Conservation (phyloP, 2,888 invertebrate species). For the Aphrophora alni region DNA sequence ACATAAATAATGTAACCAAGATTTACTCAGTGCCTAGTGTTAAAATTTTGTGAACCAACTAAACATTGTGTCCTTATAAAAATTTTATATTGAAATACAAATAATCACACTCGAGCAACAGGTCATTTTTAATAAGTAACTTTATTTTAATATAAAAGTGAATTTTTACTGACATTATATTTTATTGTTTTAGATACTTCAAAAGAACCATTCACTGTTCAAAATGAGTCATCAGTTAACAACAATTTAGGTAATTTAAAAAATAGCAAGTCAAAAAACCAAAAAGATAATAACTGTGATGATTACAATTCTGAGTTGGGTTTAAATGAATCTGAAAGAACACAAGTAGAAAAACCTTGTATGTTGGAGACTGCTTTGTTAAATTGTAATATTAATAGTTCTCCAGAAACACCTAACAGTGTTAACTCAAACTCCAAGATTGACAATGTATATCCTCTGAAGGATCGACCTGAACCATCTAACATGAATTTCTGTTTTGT, state of each 20-base stretch:
- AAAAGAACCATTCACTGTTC: too few species aligned
- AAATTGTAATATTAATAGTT: background rate
- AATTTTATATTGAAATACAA: too few species aligned
- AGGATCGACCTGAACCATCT: background rate
- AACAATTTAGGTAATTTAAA: background rate
- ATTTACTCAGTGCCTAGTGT: too few species aligned
- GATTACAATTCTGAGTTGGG: background rate
- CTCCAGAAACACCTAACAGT: background rate
- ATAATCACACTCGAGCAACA: too few species aligned
- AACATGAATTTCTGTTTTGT: background rate
- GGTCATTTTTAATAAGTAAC: too few species aligned
- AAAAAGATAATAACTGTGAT: background rate
- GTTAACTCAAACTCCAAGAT: background rate
- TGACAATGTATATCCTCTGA: background rate
- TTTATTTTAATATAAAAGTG: too few species aligned
- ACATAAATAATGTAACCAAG: too few species aligned
- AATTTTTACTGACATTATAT: too few species aligned
- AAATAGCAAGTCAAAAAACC: background rate
- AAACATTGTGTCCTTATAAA: too few species aligned
- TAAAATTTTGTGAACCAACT: too few species aligned
- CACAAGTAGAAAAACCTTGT: background rate
- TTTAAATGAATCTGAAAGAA: background rate
- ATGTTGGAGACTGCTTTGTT: background rate
- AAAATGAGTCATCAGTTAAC: too few species aligned
- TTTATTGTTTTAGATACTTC: too few species aligned